phyloP scores from a whole-genome alignment of 2,113 vertebrate species.

The Dendrocopos noguchii region DNA sequence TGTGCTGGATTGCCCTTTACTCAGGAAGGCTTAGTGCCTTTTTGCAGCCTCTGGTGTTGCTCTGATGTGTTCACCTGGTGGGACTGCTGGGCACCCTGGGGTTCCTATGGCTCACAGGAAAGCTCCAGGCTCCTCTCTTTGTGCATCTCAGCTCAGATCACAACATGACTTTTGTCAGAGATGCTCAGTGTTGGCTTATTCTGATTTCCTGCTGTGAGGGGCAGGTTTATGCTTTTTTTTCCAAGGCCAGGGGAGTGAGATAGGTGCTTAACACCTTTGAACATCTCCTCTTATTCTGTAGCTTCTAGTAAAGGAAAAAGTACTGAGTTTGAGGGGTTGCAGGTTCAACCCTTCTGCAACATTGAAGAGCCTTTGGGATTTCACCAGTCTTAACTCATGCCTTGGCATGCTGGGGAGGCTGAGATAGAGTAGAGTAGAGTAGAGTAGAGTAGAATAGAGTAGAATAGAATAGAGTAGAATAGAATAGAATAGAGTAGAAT shows the following conservation, averaged over 20 bases:
- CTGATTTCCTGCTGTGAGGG: not conserved
- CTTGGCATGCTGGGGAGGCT: not conserved
- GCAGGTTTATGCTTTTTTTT: not conserved
- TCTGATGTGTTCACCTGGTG: not conserved
- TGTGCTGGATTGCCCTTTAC: not conserved
- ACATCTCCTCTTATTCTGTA: not conserved
- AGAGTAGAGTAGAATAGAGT: too few relatives aligned
- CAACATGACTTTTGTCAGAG: not conserved
- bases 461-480: too few relatives aligned
- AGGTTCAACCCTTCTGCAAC: not conserved
- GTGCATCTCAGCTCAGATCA: not conserved
- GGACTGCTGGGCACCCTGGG: accelerated
- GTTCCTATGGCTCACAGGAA: not conserved
- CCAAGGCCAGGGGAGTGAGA: not conserved
- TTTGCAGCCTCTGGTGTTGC: not conserved
- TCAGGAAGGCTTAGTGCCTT: not conserved
- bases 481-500: too few relatives aligned
- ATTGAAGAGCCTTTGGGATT: not conserved
- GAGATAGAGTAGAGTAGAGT: not conserved
- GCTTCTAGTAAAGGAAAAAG: not conserved
- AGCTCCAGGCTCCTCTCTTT: not conserved
- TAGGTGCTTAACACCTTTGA: not conserved
- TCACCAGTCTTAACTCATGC: not conserved
- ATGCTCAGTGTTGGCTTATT: not conserved
- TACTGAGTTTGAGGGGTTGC: accelerated